Conservation (phyloP, 1,140 invertebrate species). For the Drosophila obscura region DNA sequence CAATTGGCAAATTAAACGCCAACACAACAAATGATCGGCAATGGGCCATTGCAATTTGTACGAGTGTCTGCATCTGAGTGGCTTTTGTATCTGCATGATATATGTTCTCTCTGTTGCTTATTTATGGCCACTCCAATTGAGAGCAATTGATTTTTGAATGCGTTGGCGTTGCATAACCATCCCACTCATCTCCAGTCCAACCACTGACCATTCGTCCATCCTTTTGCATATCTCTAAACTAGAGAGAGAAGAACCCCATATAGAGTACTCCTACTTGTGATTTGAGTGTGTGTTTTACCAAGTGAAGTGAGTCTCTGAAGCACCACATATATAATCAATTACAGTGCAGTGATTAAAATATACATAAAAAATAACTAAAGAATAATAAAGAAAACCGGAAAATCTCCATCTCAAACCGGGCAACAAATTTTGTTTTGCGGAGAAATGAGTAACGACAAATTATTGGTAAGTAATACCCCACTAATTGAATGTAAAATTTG, state of each 20-base stretch:
- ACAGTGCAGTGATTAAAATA: slow-evolving; percentile 50
- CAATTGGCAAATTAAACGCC: slow-evolving; percentile 83
- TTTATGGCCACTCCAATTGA: slow-evolving; percentile 78
- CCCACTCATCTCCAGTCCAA: slow-evolving; percentile 27
- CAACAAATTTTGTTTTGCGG: slow-evolving; percentile 68
- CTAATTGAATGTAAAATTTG: slow-evolving; percentile 6
- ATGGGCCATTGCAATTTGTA: slow-evolving; percentile 67
- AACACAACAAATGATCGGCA: slow-evolving; percentile 76
- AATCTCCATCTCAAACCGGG: slow-evolving; percentile 30
- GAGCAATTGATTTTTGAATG: slow-evolving; percentile 78
- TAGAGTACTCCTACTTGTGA: slow-evolving; percentile 37
- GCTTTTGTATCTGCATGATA: slow-evolving; percentile 52
- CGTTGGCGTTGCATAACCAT: slow-evolving; percentile 74
- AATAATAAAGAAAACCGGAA: slow-evolving; percentile 9
- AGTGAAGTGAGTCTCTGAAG: slow-evolving; percentile 40
- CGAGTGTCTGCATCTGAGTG: slow-evolving; percentile 4
- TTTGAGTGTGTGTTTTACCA: slow-evolving; percentile 44
- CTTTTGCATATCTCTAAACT: slow-evolving; percentile 51
- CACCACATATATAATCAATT: slow-evolving; percentile 49
- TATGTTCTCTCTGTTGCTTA: slow-evolving; percentile 66
- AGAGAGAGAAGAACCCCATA: slow-evolving; percentile 45
- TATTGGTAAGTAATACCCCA: slow-evolving; percentile 62
- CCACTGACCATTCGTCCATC: slow-evolving; percentile 17
- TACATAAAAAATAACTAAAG: slow-evolving; percentile 22
- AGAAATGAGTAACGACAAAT: slow-evolving; percentile 79